Base-by-base conservation (phyloP, 1,140 invertebrate species). In the Drosophila pectinifera region DNA sequence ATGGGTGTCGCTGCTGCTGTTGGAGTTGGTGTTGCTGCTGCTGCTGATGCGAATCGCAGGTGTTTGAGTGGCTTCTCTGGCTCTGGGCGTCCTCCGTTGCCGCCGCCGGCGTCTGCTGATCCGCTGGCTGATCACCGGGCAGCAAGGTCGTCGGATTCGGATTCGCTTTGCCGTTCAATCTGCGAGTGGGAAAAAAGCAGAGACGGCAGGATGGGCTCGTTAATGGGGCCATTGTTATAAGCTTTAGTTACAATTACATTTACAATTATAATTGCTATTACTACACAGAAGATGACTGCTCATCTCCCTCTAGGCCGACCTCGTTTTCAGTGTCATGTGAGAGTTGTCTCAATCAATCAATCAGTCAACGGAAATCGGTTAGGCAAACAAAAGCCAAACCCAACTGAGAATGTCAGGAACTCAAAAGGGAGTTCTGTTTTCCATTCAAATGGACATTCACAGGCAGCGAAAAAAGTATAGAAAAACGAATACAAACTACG, bases 41-140 rank as follows among this genome's bases (percentile, higher is more conserved):
- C 31, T 69, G 78, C 76, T 89, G 85, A 84, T 90, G 85, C 65
- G 85, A 90, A 79, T 90, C 85, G 54, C 85, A 90, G 81, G 85
- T 90, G 31, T 58, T 76, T 31, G 78, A 73, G 31, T 73, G 62
- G 61, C 85, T 90, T 51, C 62, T 80, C 31, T 75, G 70, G 46
- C 85, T 90, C 41, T 81, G 85, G 22, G 63, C 56, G 42, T 90
- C 85, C 43, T 80, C 79, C 36, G 59, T 53, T 36, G 49, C 49
- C 18, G 49, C 3, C 48, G 26, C 16, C 11, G 48, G 28, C 48
- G 48, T 53, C 24, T 57, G 69, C 48, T 69, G 74, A 64, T 81
- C 57, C 48, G 49, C 73, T 62, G 63, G 57, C 48, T 80, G 72
- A 65, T 76, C 70, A 65, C 55, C 31, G 31, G 18, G 69, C 51